Conservation (phyloP, 1,140 invertebrate species). For the Drosophila mayri region DNA sequence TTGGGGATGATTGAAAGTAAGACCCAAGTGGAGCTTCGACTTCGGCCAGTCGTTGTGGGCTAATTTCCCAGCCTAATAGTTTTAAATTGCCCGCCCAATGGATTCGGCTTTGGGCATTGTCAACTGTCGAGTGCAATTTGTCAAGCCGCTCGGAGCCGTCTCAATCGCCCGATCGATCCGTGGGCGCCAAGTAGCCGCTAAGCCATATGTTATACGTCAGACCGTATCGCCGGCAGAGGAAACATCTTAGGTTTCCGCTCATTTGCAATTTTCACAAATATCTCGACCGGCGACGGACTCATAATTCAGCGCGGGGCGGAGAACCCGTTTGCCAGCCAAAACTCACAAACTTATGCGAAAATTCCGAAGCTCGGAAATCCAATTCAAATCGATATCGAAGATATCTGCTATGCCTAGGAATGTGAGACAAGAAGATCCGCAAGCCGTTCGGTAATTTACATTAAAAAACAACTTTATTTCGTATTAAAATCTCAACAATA, state of each 20-base stretch:
- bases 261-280: slow-evolving; percentile 63
- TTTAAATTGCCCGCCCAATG: slow-evolving; percentile 69
- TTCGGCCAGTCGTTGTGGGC: slow-evolving; percentile 47
- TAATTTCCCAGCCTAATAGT: slow-evolving; percentile 72
- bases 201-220: slow-evolving; percentile 39
- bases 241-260: slow-evolving; percentile 52
- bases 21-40: slow-evolving; percentile 12
- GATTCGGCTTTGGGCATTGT: slow-evolving; percentile 50
- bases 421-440: slow-evolving; percentile 50
- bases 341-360: slow-evolving; percentile 47
- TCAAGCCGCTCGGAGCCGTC: slow-evolving; percentile 48
- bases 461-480: slow-evolving; percentile 69
- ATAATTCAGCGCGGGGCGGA: slow-evolving; percentile 45
- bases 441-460: slow-evolving; percentile 47
- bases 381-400: slow-evolving; percentile 51
- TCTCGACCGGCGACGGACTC: slow-evolving; percentile 34
- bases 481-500: slow-evolving; percentile 53
- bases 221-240: slow-evolving; percentile 24
- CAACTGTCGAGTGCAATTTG: slow-evolving; percentile 65
- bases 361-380: slow-evolving; percentile 44
- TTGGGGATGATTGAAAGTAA: slow-evolving; percentile 68
- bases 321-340: slow-evolving; percentile 43
- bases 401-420: slow-evolving; percentile 49
- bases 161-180: slow-evolving; percentile 49
- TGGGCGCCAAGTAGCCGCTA: slow-evolving; percentile 49